Base-by-base conservation (phyloP, 2,797 vertebrate species). In the Buceros bicornis region DNA sequence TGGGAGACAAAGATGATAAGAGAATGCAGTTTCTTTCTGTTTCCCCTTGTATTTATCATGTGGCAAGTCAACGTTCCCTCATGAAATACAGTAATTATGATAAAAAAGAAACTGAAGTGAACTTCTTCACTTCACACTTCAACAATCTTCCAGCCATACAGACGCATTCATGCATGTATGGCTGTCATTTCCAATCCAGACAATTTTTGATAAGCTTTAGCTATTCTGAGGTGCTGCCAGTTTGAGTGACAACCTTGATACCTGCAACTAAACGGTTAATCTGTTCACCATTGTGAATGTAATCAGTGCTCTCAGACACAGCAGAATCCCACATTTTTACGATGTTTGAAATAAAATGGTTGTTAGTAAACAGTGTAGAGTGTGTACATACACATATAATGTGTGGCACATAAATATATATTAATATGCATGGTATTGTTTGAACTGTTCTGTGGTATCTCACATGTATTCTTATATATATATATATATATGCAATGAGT, bases 181-280 rank as follows among this genome's bases (percentile, higher is more conserved):
- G 90, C 96, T 97, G 95, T 97, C 95, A 78, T 96, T 97, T 97
- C 87, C 90, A 97, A 96, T 97, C 90, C 94, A 97, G 87, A 96
- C 95, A 91, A 96, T 94, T 97, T 96, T 51, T 97, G 93, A 91
- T 95, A 95, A 96, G 94, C 96, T 95, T 96, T 95, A 96, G 94
- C 78, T 93, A 56, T 96, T 96, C 94, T 93, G 92, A 97, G 89
- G 94, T 97, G 95, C 91, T 95, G 94, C 92, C 97, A 97, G 90
- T 96, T 95, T 96, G 89, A 97, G 94, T 95, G 95, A 96, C 96
- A 97, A 93, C 96, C 88, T 91, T 95, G 95, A 81, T 96, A 97
- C 94, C 96, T 97, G 88, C 90, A 97, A 94, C 95, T 97, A 97
- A 97, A 96, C 2, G 73, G 93, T 97, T 97, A 96, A 95, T 96